Evolutionary conservation across 2,888 invertebrate genomes (phyloP), one percentile per base, ranked within the genome.

Genomic region (Odontomyia ornata): DNA sequence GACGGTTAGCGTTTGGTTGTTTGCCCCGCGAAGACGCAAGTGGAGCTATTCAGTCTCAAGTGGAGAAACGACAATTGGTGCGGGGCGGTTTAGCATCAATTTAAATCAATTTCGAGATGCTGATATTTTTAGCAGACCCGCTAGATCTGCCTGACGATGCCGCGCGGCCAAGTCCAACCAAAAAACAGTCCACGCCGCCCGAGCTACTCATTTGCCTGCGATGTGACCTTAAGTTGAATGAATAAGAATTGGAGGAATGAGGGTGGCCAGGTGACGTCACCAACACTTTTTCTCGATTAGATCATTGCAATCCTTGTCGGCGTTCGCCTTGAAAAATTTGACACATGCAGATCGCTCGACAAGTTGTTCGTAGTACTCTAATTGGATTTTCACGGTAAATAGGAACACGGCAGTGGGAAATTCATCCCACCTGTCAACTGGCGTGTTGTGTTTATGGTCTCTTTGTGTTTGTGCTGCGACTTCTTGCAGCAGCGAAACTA

Each of bases 391-490:
- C 15, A 47, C 25, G 7, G n/a, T 28, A 56, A 57, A 72, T 56
- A 72, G 52, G 36, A 72, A 57, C 4, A 28, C 56, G 21, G 56
- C 72, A 43, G 21, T 18, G 57, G 43, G 28, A 72, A 72, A 72
- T 72, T n/a, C 57, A 72, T 72, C 72, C 72, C 72, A 72, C 72
- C 72, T 72, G 72, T 72, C 72, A 72, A 30, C 56, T 23, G 18
- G 25, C 36, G 56, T 30, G 57, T 56, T 56, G 23, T 25, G 56
- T 72, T 28, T 56, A 28, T 28, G 56, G 23, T 27, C 23, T 18
- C 56, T 27, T 69, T 27, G 72, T 72, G 30, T 72, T 9, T 28
- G 56, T 72, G 57, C 28, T 72, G 15, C 4, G 56, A 56, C 25
- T 72, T 72, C 56, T 56, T 72, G 72, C 21, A 72, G n/a, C 69